Base-by-base conservation (phyloP, 2,888 invertebrate genomes). In the Clitarchus hookeri region DNA sequence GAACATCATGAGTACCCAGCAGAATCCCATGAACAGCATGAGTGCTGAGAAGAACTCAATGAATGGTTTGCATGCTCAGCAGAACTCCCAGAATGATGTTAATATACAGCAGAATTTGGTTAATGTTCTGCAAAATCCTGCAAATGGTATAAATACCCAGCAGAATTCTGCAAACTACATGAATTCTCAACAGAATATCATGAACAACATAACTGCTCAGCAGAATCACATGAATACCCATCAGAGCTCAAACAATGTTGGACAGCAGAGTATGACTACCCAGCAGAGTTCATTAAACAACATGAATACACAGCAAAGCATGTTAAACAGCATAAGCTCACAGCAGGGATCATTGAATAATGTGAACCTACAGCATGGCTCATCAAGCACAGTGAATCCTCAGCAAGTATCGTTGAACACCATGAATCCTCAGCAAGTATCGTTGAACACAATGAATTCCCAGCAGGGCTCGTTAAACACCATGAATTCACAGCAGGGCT, bases 141-240 rank as follows among this genome's bases (percentile, higher is more conserved):
- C 27, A 13, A 82, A 36, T 82, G 27, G 0, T 19, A 13, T 36
- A 82, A 82, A 27, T 27, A 19, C 36, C 23, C 83, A n/a, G 19
- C 86, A 86, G 79, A 86, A 48, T 82, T 53, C 44, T 13, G 12
- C 16, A 16, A 48, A 48, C 16, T 13, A 11, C 13, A 86, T 84
- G 26, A 84, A n/a, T 79, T 9, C 19, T 11, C 65, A 65, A 23
- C 65, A 65, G 65, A 65, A 23, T n/a, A 2, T 19, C 19, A 23
- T 65, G 48, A 48, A 48, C 48, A 48, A 8, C 48, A 48, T 48
- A 4, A 65, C 13, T 23, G 65, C 65, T n/a, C 65, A 65, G 65
- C 65, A 65, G 65, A 65, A 11, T n/a, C 23, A 16, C n/a, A 53
- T 36, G 44, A 82, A 65, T 65, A 65, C 8, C 82, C 44, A 27